These are phyloP conservation scores for Pionites leucogaster DNA, from an alignment of 2,113 vertebrate species.

Conservation along the genomic window DNA sequence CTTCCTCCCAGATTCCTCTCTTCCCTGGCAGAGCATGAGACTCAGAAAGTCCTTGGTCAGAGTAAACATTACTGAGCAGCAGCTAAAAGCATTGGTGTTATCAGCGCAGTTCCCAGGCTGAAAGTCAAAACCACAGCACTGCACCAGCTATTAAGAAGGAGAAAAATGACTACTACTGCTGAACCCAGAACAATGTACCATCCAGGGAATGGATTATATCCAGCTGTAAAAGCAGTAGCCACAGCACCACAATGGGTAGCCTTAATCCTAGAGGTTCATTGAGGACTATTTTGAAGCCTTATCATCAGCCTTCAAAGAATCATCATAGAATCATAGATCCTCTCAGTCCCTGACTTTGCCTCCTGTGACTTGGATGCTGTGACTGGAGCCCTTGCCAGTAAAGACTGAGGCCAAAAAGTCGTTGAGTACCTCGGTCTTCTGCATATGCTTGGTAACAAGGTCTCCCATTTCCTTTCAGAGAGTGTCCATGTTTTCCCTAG, in stretches of 20 bases:
- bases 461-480: background rate
- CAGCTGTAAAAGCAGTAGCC: background rate
- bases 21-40: no score
- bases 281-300: background rate
- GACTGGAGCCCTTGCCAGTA: background rate
- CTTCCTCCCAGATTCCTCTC: no score
- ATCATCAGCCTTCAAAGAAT: background rate
- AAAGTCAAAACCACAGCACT: no score
- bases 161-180: no score
- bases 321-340: background rate
- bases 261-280: background rate
- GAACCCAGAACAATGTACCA: no score
- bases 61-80: no score
- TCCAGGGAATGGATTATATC: background rate
- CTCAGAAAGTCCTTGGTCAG: no score
- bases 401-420: background rate
- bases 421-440: background rate
- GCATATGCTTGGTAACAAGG: background rate
- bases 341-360: background rate
- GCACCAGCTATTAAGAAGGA: no score
- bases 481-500: background rate
- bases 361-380: background rate
- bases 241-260: background rate
- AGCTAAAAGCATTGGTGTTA: no score
- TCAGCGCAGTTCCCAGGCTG: no score